Conservation (phyloP, 2,797 vertebrate genomes). For the Mastacembelus armatus region DNA sequence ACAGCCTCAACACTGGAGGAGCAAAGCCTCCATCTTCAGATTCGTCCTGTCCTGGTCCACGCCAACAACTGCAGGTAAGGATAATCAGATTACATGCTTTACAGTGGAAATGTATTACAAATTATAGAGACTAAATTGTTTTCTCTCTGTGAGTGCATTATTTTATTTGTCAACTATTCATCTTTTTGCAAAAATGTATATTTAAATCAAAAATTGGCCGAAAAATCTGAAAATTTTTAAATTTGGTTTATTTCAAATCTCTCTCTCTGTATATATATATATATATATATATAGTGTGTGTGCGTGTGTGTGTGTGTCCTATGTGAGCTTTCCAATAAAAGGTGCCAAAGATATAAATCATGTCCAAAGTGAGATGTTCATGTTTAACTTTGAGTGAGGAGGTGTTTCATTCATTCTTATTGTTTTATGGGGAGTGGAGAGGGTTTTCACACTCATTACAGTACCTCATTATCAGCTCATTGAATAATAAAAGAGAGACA, state of each 20-base stretch:
- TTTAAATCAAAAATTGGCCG: not conserved
- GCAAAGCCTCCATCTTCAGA: constrained; percentile 55
- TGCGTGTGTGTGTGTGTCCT: no score
- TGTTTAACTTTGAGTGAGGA: no score
- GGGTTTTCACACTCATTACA: constrained; percentile 40
- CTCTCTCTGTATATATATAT: no score
- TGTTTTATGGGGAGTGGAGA: not conserved
- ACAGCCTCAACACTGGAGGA: constrained; percentile 56
- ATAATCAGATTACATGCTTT: not conserved
- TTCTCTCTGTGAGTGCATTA: not conserved
- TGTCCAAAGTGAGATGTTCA: not conserved
- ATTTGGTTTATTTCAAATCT: not conserved
- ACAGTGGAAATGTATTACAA: not conserved
- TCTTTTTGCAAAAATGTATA: no score
- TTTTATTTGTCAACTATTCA: no score
- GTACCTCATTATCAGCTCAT: constrained; percentile 51
- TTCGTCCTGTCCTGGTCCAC: constrained; percentile 33
- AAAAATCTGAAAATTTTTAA: accelerated
- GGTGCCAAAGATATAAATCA: no score
- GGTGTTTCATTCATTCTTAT: not conserved
- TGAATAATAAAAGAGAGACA: constrained; percentile 70
- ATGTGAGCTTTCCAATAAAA: no score
- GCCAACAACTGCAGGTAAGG: constrained; percentile 70
- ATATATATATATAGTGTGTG: no score
- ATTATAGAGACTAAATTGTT: not conserved